Conservation (phyloP, 2,113 vertebrate species). For the Baryphthengus martii region DNA sequence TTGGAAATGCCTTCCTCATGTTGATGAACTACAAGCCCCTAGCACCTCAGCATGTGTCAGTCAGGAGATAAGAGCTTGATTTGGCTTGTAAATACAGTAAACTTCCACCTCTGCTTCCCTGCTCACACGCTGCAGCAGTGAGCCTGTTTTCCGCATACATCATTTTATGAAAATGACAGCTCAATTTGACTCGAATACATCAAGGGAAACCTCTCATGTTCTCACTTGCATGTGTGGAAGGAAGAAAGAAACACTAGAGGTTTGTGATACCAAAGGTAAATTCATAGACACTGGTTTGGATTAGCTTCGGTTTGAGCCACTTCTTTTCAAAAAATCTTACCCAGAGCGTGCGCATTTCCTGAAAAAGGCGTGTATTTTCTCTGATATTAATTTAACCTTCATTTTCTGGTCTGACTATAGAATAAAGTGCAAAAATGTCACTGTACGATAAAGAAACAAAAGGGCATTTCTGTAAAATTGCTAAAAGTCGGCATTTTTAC, state of each 20-base stretch:
- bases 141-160: neutral
- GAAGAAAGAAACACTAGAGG: neutral
- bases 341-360: neutral
- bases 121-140: neutral
- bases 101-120: neutral
- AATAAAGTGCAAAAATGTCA: neutral
- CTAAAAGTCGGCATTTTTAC: neutral
- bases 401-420: neutral
- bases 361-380: neutral
- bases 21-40: neutral
- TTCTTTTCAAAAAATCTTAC: neutral
- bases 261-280: neutral
- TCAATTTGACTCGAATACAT: neutral
- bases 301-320: neutral
- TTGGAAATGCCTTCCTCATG: neutral
- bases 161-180: neutral
- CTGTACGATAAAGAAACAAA: neutral
- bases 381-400: neutral
- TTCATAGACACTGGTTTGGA: neutral
- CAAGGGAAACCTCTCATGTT: neutral
- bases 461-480: neutral
- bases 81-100: neutral
- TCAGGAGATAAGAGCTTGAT: neutral
- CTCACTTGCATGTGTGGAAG: neutral
- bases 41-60: neutral